These are phyloP conservation scores for Steinernema carpocapsae DNA, from an alignment of 2,888 invertebrate genomes.

Conservation along the genomic window DNA sequence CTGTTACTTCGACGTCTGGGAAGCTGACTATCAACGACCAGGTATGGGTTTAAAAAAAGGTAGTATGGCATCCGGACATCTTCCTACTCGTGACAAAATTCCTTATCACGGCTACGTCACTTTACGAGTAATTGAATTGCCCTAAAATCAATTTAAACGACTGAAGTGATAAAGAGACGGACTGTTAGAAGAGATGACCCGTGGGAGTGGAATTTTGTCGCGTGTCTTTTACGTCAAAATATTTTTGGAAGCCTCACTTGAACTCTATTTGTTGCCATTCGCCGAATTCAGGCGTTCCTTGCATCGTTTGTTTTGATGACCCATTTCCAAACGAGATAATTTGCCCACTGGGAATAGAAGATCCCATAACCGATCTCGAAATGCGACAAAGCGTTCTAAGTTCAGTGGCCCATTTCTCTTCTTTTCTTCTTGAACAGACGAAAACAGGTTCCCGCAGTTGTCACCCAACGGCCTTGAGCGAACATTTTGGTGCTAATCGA, in stretches of 20 bases:
- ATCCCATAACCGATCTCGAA: neutral
- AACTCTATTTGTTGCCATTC: neutral
- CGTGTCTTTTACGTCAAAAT: neutral
- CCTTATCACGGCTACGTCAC: too few species aligned
- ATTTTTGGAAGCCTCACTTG: neutral
- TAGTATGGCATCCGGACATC: too few species aligned
- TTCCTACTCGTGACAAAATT: too few species aligned
- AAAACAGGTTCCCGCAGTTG: slow-evolving; percentile 10
- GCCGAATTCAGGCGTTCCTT: neutral
- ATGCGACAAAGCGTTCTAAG: neutral
- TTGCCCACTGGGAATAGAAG: neutral
- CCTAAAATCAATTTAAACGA: too few species aligned
- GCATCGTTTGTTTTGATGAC: slow-evolving; percentile 13
- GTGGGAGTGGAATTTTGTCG: too few species aligned
- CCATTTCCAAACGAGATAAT: slow-evolving; percentile 4
- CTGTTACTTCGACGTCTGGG: slow-evolving; percentile 43
- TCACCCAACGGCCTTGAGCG: slow-evolving; percentile 13
- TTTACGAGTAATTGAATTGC: too few species aligned
- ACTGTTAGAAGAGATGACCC: too few species aligned
- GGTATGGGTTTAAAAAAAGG: neutral
- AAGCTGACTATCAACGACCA: slow-evolving; percentile 37
- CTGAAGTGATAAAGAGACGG: too few species aligned
- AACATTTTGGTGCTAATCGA: slow-evolving; percentile 8
- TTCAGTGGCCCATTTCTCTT: neutral
- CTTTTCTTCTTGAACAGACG: neutral